phyloP scores from a whole-genome alignment of 2,888 invertebrate genomes.

The Nomada goodeniana region DNA sequence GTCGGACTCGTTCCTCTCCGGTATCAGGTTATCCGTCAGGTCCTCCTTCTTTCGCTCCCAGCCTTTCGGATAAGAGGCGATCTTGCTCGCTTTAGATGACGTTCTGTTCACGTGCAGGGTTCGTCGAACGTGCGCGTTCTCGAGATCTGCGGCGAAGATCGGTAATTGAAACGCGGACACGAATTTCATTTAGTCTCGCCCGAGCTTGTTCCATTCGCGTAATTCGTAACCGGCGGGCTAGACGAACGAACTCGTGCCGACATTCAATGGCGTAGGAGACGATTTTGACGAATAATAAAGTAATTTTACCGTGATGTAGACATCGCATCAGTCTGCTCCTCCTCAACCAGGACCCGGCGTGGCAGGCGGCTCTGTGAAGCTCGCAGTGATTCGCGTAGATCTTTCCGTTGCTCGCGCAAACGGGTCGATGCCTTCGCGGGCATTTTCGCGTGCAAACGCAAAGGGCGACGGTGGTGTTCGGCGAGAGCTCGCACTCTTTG shows the following conservation, averaged over 20 bases:
- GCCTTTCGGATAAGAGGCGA: slow-evolving; percentile 62
- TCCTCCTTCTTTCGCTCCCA: slow-evolving; percentile 66
- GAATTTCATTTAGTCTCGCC: not conserved
- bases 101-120: slow-evolving; percentile 57
- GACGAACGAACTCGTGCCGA: too few species aligned
- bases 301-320: slow-evolving; percentile 71
- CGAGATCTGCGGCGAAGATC: slow-evolving; percentile 29
- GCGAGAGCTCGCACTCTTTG: slow-evolving; percentile 87
- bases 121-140: slow-evolving; percentile 62
- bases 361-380: slow-evolving; percentile 88
- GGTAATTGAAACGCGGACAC: not conserved
- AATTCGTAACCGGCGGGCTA: too few species aligned
- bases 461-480: slow-evolving; percentile 85
- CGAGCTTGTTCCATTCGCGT: not conserved
- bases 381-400: slow-evolving; percentile 89
- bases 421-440: slow-evolving; percentile 86
- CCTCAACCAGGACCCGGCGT: slow-evolving; percentile 85
- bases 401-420: slow-evolving; percentile 89
- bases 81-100: slow-evolving; percentile 58
- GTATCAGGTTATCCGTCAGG: slow-evolving; percentile 70
- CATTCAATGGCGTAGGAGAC: too few species aligned
- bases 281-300: too few species aligned
- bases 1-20: slow-evolving; percentile 69
- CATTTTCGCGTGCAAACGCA: slow-evolving; percentile 88
- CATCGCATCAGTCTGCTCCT: slow-evolving; percentile 82